phyloP scores from a whole-genome alignment of 2,113 vertebrate genomes.

The Boulengeromyrus knoepffleri region DNA sequence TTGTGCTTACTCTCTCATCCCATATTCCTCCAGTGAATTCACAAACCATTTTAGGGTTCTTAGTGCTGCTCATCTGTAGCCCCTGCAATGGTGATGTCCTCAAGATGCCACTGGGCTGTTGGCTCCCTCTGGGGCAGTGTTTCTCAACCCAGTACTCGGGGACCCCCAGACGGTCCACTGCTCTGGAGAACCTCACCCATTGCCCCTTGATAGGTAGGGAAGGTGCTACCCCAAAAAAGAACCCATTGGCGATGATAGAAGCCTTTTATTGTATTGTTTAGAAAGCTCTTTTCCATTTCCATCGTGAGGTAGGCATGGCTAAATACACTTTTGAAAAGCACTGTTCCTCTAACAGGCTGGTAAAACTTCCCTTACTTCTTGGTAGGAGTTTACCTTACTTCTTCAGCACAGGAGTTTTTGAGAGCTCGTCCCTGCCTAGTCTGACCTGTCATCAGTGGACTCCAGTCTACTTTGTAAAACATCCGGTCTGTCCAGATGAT shows the following conservation, averaged over 20 bases:
- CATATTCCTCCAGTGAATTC: neutral
- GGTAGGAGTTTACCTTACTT: neutral
- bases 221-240: neutral
- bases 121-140: neutral
- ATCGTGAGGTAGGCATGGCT: neutral
- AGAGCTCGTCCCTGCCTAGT: neutral
- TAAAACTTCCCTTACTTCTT: neutral
- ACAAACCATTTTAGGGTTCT: neutral
- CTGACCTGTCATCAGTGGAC: neutral
- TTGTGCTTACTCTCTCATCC: neutral
- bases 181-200: neutral
- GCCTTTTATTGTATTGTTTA: neutral
- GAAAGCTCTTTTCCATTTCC: neutral
- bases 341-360: neutral
- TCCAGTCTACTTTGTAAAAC: neutral
- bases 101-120: neutral
- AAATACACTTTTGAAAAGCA: neutral
- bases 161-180: neutral
- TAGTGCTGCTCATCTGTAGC: neutral
- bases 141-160: neutral
- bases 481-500: neutral
- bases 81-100: neutral
- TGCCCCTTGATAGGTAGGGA: neutral
- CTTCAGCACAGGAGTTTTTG: neutral
- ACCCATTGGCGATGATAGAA: neutral